phyloP scores from a whole-genome alignment of 2,113 vertebrate genomes.

The Myiagra hebetior region DNA sequence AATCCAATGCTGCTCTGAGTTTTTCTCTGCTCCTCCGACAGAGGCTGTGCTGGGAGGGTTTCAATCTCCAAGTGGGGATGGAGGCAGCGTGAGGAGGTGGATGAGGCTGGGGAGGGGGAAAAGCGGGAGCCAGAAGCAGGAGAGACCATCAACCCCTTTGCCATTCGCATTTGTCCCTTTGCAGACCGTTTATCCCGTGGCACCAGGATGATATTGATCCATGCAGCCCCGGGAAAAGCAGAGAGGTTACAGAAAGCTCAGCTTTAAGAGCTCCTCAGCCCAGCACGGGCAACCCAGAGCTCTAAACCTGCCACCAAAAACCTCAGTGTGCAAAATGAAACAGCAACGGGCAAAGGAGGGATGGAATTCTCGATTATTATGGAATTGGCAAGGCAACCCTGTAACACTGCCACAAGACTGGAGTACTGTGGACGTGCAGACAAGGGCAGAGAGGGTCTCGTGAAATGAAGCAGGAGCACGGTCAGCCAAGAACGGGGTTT shows the following conservation, averaged over 20 bases:
- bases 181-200: neutral
- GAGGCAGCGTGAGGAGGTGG: neutral
- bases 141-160: neutral
- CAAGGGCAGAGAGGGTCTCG: neutral
- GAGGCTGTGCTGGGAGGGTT: neutral
- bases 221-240: neutral
- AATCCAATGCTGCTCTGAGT: accelerated
- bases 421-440: neutral
- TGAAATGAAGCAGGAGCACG: neutral
- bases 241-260: neutral
- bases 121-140: neutral
- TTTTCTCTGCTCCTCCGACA: accelerated
- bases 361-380: neutral
- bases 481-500: neutral
- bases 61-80: neutral
- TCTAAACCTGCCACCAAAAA: neutral
- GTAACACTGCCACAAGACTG: neutral
- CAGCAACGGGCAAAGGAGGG: neutral
- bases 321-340: neutral
- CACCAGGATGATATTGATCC: constrained; percentile 13
- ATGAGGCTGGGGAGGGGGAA: neutral
- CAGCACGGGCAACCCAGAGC: neutral
- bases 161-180: neutral
- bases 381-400: neutral
- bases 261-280: neutral